Evolutionary conservation across 2,888 invertebrate species (phyloP), one percentile per base, ranked within the genome.

Genomic region (Dolomedes plantarius): DNA sequence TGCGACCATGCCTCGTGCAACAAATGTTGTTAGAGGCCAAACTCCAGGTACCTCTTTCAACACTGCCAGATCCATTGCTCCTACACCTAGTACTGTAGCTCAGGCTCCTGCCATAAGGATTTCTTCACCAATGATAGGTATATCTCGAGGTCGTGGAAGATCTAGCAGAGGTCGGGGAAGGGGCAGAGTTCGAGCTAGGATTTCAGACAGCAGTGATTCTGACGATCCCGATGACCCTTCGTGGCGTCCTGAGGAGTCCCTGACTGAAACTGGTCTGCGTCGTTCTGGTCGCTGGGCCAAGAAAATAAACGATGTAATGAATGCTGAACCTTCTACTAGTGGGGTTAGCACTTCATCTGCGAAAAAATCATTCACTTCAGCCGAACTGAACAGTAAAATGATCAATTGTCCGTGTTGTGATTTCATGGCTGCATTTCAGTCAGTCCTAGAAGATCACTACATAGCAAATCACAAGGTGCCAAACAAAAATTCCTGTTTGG

Each of bases 201-300:
- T 56, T 2, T 72, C 80, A 16, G 71, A 75, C 1, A 80, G 76
- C 39, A 69, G 69, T 27, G 50, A 50, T 23, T 68, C 68, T 23
- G 74, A 75, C 27, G 85, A 86, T 46, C 71, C 80, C 9, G 86
- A 86, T 75, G 86, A 86, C 75, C 86, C 86, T 5, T 79, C 69
- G 0, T 79, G 79, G 79, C 56, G 46, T 11, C 86, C 86, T 5
- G 80, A 80, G 31, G 86, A 86, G 46, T 29, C 7, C 9, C 23
- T 68, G 27, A 72, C 68, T 0, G 27, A 46, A 16, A 28, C 39
- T 5, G 39, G 36, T 13, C 29, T 86, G n/a, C 75, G 86, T 16
- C 79, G 86, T n/a, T 86, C 86, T 65, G 80, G 78, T 1, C 69
- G 86, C 1, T 80, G 75, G 75, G 80, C 86, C 7, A 86, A 80